A percentile compares a stretch with the other conserved stretches of the same genome.
Evolutionary conservation across 1,140 invertebrate genomes (phyloP).

Genomic region (Zaprionus vittiger): DNA sequence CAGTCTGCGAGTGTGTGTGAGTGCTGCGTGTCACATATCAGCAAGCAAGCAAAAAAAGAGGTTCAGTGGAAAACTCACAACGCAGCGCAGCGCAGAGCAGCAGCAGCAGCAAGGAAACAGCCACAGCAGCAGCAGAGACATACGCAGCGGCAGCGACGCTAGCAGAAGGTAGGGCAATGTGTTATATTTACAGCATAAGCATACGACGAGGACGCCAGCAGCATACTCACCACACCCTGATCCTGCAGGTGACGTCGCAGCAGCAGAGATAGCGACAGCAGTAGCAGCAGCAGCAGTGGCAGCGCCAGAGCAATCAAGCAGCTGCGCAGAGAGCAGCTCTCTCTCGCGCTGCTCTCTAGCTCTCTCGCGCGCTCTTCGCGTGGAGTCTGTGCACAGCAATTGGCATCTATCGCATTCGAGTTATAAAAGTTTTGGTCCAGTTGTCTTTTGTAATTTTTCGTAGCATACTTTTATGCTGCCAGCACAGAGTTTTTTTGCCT

Average conservation of each 20-base stretch:
- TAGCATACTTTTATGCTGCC: constrained; percentile 67
- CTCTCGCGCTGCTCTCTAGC: constrained; percentile 9
- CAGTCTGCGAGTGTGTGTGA: constrained; percentile 38
- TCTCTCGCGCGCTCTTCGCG: constrained; percentile 43
- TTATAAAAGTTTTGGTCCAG: constrained; percentile 69
- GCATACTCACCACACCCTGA: constrained; percentile 83
- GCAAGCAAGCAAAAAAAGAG: constrained; percentile 42
- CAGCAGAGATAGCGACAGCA: constrained; percentile 7
- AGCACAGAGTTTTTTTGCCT: constrained; percentile 29
- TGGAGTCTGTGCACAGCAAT: constrained; percentile 76
- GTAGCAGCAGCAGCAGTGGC: constrained; percentile 51
- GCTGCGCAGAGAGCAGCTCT: constrained; percentile 64
- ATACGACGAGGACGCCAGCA: constrained; percentile 28
- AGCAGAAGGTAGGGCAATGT: constrained; percentile 71
- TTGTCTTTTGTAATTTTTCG: constrained; percentile 71
- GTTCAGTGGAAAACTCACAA: constrained; percentile 61
- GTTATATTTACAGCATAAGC: constrained; percentile 70
- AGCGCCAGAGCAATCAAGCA: constrained; percentile 37
- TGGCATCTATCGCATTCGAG: constrained; percentile 55
- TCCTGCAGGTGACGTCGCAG: constrained; percentile 62
- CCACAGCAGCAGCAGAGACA: constrained; percentile 20
- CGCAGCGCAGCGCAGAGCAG: constrained; percentile 34
- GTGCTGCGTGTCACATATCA: constrained; percentile 71
- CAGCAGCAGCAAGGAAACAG: constrained; percentile 37
- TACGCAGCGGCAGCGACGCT: constrained; percentile 51